phyloP scores from a whole-genome alignment of 2,113 vertebrate species.

The Spea bombifrons region DNA sequence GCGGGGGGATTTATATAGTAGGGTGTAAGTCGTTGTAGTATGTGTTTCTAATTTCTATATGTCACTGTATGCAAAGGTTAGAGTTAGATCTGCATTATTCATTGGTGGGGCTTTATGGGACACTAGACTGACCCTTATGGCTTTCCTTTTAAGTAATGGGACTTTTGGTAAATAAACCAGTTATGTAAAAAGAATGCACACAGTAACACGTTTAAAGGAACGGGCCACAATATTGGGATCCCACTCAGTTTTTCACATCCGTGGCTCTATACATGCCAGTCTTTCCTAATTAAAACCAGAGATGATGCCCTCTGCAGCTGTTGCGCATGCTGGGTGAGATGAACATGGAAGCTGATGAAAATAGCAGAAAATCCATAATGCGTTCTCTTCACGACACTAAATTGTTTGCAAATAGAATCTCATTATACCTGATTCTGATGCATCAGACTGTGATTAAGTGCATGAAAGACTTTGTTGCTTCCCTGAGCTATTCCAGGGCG shows the following conservation, averaged over 20 bases:
- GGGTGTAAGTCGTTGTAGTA: too few relatives aligned
- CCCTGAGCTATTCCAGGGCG: too few relatives aligned
- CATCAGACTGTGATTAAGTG: neutral
- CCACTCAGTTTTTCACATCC: constrained; percentile 29
- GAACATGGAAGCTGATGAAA: constrained; percentile 14
- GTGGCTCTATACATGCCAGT: constrained; percentile 26
- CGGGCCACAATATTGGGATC: constrained; percentile 14
- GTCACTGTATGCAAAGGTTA: too few relatives aligned
- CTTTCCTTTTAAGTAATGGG: neutral
- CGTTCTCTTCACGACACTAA: neutral
- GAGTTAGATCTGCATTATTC: neutral
- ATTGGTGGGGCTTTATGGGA: neutral
- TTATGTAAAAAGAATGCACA: constrained; percentile 6
- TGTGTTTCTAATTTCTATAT: too few relatives aligned
- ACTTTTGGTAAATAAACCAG: constrained; percentile 11
- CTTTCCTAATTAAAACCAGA: constrained; percentile 40
- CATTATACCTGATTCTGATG: neutral
- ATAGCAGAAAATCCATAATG: constrained; percentile 25
- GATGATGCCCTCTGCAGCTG: constrained; percentile 25
- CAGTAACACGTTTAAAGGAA: constrained; percentile 5
- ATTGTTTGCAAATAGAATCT: constrained; percentile 21
- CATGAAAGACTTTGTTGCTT: neutral
- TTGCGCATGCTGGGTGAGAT: neutral
- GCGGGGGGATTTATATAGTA: too few relatives aligned
- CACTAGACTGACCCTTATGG: neutral